Evolutionary conservation across 2,888 invertebrate species (phyloP), one percentile per base, ranked within the genome.

Genomic region (Chaetogeoica ovagalla): DNA sequence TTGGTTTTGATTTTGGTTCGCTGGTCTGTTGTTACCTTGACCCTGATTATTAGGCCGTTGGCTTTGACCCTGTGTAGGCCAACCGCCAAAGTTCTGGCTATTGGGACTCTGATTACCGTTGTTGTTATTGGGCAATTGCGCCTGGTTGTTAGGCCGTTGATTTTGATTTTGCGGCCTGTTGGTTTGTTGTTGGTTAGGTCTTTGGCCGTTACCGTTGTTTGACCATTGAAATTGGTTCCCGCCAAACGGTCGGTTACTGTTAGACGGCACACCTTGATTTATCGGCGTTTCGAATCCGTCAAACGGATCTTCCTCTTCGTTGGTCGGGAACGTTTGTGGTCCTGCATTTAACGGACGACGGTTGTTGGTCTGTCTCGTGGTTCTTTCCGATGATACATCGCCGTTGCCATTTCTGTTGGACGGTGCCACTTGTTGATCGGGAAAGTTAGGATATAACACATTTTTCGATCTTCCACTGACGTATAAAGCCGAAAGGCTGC

Each of bases 1-100:
- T 7, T 39, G 39, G 71, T 43, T 74, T 62, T 73, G 63, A 63
- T 63, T 73, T 30, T 55, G 37, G 8, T 57, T 66, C 3, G 73
- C 48, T 55, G 55, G 69, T 6, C 43, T 30, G 37, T 55, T 70
- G 9, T n/a, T 13, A 21, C 21, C 30, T 69, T 30, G 52, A 17
- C 52, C 68, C n/a, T 37, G 55, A 19, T 48, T 72, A 17, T 9
- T 7, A 19, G 43, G 13, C 48, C 48, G 43, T 43, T 60, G 71
- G 39, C 43, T 59, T 17, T 60, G 60, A 21, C 21, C n/a, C 19
- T 62, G 21, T 48, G 8, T 9, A 7, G 62, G 72, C 9, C 62
- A 23, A 21, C 63, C 63, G 8, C 55, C 37, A 63, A 13, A 13
- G 48, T 48, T 48, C 6, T 43, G 43, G 7, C 6, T 7, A 9